Base-by-base conservation (phyloP, 1,140 invertebrate genomes). In the Heterodera schachtii region DNA sequence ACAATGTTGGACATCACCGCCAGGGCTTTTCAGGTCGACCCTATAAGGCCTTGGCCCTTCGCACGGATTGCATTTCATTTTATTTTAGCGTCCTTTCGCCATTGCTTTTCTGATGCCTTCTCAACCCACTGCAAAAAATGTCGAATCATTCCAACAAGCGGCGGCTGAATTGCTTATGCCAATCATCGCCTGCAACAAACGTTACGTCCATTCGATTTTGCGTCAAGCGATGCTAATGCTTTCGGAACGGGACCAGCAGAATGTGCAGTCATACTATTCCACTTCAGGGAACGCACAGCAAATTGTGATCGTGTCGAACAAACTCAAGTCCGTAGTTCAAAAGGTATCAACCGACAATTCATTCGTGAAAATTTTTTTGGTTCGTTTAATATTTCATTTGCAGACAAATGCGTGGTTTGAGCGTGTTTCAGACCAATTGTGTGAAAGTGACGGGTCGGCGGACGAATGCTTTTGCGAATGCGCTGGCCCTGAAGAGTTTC, bases 41-140 rank as follows among this genome's bases (percentile, higher is more conserved):
- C 43, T 75, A 3, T 76, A 16, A 31, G 31, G 31, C 31, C 31
- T 31, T 31, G 31, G 31, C 31, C 31, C 31, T 31, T 31, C 31
- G 31, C 31, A 31, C 31, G 31, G 31, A 31, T 31, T 31, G 19
- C 16, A 13, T 79, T n/a, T 64, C 57, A n/a, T 19, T 19, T 73
- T 13, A 46, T 43, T 87, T 89, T 87, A 86, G 85, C 69, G 86
- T 66, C 87, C 87, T 49, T 81, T 89, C 67, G 87, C 86, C 11
- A 52, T 87, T 49, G 86, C 87, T 49, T 71, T 84, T 21, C 57
- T 87, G 11, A 75, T 70, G 4, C 78, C 84, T 19, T 75, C 86
- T 60, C 46, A 80, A 47, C 87, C 87, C 41, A 81, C 78, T 21
- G 41, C 78, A 19, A 52, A 70, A 46, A 67, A 79, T 47, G 75